A percentile compares a stretch with the other conserved stretches of the same genome.
Conservation (phyloP, 2,113 vertebrate genomes). For the Chaetodon trifascialis region DNA sequence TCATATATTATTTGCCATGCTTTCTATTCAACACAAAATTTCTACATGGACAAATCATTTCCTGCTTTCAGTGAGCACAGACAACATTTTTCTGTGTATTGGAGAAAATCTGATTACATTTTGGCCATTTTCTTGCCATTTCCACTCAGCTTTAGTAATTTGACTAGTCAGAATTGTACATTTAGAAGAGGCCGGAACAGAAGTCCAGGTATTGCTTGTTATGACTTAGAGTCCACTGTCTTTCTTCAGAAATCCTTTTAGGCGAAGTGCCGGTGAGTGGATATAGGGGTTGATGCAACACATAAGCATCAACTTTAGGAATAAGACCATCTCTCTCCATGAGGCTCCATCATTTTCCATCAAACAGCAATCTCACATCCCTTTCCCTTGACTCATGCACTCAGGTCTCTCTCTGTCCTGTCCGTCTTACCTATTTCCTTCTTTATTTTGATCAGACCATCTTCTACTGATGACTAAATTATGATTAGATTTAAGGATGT, state of each 20-base stretch:
- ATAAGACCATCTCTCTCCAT: constrained; percentile 63
- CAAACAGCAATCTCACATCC: constrained; percentile 54
- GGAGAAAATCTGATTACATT: neutral
- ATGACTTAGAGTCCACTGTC: neutral
- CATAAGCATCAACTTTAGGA: constrained; percentile 65
- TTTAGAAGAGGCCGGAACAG: constrained; percentile 4
- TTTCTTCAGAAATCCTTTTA: constrained; percentile 61
- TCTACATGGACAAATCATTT: neutral
- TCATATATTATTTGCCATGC: neutral
- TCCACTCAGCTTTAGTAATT: neutral
- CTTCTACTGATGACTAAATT: constrained; percentile 93
- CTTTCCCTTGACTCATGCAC: constrained; percentile 56
- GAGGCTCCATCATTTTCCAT: constrained; percentile 59
- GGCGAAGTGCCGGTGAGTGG: constrained; percentile 42
- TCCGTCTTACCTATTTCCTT: constrained; percentile 77
- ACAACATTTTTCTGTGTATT: neutral
- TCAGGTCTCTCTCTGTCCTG: constrained; percentile 53
- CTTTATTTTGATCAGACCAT: constrained; percentile 85
- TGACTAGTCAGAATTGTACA: constrained; percentile 33
- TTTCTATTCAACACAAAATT: neutral
- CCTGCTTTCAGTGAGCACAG: neutral
- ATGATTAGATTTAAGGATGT: constrained; percentile 91
- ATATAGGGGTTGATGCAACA: constrained; percentile 59
- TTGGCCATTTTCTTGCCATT: neutral
- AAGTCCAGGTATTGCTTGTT: constrained; percentile 7